These are phyloP conservation scores for Tipula confusa DNA, from an alignment of 2,888 invertebrate genomes.

Conservation along the genomic window DNA sequence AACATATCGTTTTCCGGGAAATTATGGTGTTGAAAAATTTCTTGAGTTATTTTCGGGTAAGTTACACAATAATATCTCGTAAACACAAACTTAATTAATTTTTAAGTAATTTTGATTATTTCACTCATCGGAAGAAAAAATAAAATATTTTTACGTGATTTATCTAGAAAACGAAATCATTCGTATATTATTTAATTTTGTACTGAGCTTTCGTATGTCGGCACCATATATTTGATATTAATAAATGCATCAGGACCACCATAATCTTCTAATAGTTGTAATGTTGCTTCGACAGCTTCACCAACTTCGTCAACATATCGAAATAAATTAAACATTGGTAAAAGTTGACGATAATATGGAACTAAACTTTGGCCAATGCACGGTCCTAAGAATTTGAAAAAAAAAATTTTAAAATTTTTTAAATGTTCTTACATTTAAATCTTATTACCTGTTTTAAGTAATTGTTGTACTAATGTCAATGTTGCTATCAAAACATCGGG, in stretches of 20 bases:
- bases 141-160: too few relatives aligned
- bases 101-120: background rate
- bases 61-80: conserved; percentile 39
- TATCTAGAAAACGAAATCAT: too few relatives aligned
- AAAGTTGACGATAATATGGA: conserved; percentile 90
- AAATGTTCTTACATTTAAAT: background rate
- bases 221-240: conserved; percentile 97
- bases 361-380: conserved; percentile 86
- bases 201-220: conserved; percentile 89
- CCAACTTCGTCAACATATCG: conserved; percentile 66
- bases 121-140: background rate
- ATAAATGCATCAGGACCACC: conserved; percentile 96
- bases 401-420: background rate
- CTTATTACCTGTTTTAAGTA: conserved; percentile 73
- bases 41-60: conserved; percentile 93
- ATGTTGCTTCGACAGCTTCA: conserved; percentile 86
- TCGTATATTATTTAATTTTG: background rate
- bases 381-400: conserved; percentile 41
- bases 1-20: conserved; percentile 84
- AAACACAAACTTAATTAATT: background rate
- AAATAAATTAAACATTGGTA: conserved; percentile 84
- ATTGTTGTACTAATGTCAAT: conserved; percentile 75
- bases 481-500: conserved; percentile 75
- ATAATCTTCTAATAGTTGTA: conserved; percentile 82
- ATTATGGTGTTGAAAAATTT: conserved; percentile 98